Evolutionary conservation across 2,888 invertebrate genomes (phyloP).

Genomic region (Orthosia gothica): DNA sequence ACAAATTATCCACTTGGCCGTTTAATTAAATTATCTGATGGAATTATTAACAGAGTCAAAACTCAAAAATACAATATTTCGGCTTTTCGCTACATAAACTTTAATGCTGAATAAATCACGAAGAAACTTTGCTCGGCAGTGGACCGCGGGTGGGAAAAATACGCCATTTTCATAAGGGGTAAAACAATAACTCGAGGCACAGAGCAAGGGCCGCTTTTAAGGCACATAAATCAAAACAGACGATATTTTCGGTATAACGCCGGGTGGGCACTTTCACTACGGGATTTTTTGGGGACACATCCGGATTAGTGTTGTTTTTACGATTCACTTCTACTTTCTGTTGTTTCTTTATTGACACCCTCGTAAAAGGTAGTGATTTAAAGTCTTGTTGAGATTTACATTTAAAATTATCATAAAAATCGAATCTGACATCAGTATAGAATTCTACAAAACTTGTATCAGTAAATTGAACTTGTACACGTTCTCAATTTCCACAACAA

Average conservation of each 20-base stretch:
- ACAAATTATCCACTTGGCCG: constrained; percentile 31
- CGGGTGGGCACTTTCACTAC: constrained; percentile 82
- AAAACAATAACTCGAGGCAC: constrained; percentile 89
- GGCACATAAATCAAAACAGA: constrained; percentile 90
- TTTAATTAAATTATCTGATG: constrained; percentile 32
- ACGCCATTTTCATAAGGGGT: constrained; percentile 88
- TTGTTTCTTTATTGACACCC: constrained; percentile 81
- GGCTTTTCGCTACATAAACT: constrained; percentile 83
- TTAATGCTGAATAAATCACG: constrained; percentile 83
- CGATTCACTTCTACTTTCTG: constrained; percentile 85
- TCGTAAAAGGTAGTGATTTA: constrained; percentile 77
- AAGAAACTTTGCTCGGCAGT: constrained; percentile 80
- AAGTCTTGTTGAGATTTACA: constrained; percentile 66
- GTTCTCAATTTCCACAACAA: constrained; percentile 1
- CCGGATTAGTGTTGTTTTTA: constrained; percentile 89
- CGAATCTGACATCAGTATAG: neutral
- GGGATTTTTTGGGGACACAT: constrained; percentile 85
- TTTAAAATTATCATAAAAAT: constrained; percentile 22
- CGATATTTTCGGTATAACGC: constrained; percentile 86
- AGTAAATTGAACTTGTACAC: constrained; percentile 1
- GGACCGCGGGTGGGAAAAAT: constrained; percentile 83
- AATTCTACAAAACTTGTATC: neutral
- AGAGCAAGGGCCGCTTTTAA: constrained; percentile 88
- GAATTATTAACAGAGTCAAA: constrained; percentile 66
- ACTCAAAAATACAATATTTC: constrained; percentile 70